Percentiles rank a stretch among this genome's conserved stretches.
Conservation (phyloP, 2,888 invertebrate species). For the Pogonocherus hispidulus region DNA sequence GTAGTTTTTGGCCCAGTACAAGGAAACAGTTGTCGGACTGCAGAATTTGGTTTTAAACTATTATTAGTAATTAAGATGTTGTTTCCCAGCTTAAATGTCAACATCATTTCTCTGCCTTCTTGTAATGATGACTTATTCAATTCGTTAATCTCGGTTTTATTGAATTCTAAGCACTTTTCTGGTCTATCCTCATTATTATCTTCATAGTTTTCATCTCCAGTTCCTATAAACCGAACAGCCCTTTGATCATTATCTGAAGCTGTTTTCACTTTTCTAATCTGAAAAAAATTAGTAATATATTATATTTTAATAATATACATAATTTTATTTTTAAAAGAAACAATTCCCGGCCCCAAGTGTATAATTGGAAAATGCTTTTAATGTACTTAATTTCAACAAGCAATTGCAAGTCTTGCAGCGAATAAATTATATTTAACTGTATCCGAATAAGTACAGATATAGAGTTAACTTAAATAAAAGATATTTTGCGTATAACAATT, state of each 20-base stretch:
- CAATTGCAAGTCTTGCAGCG: too few relatives aligned
- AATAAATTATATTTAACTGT: too few relatives aligned
- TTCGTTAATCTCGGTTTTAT: constrained; percentile 32
- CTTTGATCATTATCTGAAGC: constrained; percentile 73
- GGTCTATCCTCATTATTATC: constrained; percentile 53
- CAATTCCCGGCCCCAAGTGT: too few relatives aligned
- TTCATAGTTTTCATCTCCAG: constrained; percentile 55
- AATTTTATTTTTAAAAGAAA: too few relatives aligned
- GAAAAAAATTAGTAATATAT: constrained; percentile 33
- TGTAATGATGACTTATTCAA: constrained; percentile 52
- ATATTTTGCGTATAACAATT: too few relatives aligned
- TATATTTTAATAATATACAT: too few relatives aligned
- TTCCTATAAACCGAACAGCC: constrained; percentile 78
- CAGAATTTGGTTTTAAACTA: constrained; percentile 80
- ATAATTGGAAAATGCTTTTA: too few relatives aligned
- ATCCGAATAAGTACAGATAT: too few relatives aligned
- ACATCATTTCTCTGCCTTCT: constrained; percentile 70
- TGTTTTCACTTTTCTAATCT: constrained; percentile 55
- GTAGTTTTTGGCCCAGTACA: constrained; percentile 71
- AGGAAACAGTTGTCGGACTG: constrained; percentile 87
- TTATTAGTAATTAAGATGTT: constrained; percentile 72
- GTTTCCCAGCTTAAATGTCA: constrained; percentile 73
- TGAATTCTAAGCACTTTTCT: constrained; percentile 38
- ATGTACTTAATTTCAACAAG: too few relatives aligned
- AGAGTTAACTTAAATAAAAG: too few relatives aligned